phyloP scores from a whole-genome alignment of 1,140 invertebrate species.

The Anastatus disparis region DNA sequence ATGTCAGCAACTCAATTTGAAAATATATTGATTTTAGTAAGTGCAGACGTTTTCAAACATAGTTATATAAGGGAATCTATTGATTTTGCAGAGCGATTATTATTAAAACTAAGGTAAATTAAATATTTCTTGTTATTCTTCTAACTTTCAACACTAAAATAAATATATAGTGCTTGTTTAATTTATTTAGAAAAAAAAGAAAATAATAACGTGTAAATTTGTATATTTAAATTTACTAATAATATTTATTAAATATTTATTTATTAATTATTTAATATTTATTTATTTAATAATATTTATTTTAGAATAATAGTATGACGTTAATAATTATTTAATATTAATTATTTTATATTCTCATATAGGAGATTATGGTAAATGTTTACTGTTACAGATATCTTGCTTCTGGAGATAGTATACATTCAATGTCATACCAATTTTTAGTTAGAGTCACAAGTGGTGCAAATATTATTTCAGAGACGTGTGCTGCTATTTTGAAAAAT shows the following conservation, averaged over 20 bases:
- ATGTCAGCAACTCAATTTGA: conserved; percentile 31
- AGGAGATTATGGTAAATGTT: no score
- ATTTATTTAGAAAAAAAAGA: no score
- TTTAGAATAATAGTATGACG: no score
- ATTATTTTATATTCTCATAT: no score
- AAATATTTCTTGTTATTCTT: no score
- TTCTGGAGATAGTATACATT: background rate
- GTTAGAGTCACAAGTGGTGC: background rate
- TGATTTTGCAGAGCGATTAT: conserved; percentile 14
- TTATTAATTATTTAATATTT: no score
- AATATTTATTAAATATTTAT: background rate
- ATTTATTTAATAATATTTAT: no score
- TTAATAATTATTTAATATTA: no score
- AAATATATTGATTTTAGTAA: conserved; percentile 10
- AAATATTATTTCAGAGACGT: background rate
- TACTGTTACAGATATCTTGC: background rate
- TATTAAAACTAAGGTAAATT: conserved; percentile 21
- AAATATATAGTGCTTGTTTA: no score
- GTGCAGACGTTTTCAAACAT: background rate
- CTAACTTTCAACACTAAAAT: no score
- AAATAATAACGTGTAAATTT: no score
- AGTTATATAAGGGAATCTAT: background rate
- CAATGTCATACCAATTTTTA: background rate
- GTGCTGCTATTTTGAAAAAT: background rate
- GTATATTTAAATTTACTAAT: background rate